phyloP scores from a whole-genome alignment of 2,113 vertebrate genomes.

The Coptodon bakossiorum region DNA sequence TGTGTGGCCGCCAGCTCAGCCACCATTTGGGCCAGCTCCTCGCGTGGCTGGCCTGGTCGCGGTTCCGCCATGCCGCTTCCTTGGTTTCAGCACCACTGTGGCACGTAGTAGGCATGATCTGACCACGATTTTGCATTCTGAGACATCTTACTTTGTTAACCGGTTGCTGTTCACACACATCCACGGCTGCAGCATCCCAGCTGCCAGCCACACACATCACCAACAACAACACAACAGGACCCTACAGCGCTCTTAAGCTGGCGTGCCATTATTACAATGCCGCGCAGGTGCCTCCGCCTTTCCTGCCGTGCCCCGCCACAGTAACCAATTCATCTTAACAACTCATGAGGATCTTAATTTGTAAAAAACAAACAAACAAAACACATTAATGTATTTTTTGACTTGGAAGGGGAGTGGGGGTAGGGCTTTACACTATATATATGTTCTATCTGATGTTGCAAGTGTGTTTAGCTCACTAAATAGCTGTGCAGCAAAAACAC shows the following conservation, averaged over 20 bases:
- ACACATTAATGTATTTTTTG: background rate
- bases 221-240: too few species aligned
- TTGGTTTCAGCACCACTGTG: background rate
- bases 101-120: rapidly evolving
- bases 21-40: background rate
- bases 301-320: rapidly evolving
- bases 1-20: background rate
- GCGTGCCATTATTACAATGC: background rate
- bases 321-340: too few species aligned
- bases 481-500: too few species aligned
- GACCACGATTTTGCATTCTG: background rate
- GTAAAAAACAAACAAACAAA: background rate
- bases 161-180: background rate
- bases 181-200: background rate
- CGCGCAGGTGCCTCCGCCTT: rapidly evolving
- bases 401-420: background rate
- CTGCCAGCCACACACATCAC: background rate
- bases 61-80: rapidly evolving
- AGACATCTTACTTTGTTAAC: background rate
- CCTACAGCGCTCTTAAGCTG: background rate
- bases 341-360: background rate
- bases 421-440: background rate
- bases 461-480: too few species aligned
- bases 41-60: rapidly evolving
- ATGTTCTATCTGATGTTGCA: background rate